Conservation (phyloP, 2,113 vertebrate genomes). For the Bothrops jararaca region DNA sequence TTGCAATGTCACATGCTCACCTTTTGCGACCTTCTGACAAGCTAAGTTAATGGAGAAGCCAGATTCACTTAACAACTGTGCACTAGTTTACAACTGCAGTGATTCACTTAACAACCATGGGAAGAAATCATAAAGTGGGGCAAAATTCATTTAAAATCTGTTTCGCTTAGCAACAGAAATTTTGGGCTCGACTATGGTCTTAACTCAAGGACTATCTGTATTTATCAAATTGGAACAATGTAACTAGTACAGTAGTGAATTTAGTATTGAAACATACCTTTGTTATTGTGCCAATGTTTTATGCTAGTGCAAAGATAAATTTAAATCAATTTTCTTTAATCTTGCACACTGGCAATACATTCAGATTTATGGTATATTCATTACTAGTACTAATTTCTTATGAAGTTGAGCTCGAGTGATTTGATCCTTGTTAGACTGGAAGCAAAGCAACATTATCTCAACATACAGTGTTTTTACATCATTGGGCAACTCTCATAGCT, state of each 20-base stretch:
- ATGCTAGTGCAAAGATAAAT: background rate
- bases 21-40: background rate
- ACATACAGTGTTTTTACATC: background rate
- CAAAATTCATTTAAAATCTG: background rate
- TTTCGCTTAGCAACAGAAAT: background rate
- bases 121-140: background rate
- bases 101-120: background rate
- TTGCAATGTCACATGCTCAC: background rate
- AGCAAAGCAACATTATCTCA: background rate
- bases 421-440: background rate
- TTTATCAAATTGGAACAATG: background rate
- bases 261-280: background rate
- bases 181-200: background rate
- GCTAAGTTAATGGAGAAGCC: no score
- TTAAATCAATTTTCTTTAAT: background rate
- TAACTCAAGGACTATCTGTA: background rate
- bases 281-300: background rate
- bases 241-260: background rate
- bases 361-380: background rate
- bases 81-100: background rate
- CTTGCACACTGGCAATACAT: background rate
- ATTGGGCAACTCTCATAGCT: background rate
- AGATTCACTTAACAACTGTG: background rate
- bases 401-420: background rate
- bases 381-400: background rate